These are phyloP conservation scores for Macropus fuliginosus DNA, from an alignment of 2,797 vertebrate species.

Conservation along the genomic window DNA sequence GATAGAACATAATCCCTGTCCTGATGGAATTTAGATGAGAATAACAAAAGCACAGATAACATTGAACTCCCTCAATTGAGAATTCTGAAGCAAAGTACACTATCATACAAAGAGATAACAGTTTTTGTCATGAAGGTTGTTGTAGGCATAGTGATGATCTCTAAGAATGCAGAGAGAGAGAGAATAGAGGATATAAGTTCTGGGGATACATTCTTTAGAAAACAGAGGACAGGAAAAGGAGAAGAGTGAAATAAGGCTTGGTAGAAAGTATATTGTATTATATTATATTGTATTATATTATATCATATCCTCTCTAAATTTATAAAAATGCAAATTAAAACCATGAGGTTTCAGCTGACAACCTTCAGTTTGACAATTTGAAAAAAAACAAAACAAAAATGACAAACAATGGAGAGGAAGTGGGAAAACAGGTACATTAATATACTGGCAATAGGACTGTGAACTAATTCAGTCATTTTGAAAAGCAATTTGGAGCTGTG, in stretches of 20 bases:
- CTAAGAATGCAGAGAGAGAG: background rate
- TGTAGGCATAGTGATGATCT: background rate
- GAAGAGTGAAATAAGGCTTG: background rate
- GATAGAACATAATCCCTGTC: background rate
- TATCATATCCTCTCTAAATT: background rate
- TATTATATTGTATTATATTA: no score
- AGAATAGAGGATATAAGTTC: background rate
- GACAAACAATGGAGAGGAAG: background rate
- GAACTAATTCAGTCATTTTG: background rate
- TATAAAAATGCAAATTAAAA: background rate
- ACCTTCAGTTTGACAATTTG: background rate
- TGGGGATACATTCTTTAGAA: background rate
- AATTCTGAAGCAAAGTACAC: background rate
- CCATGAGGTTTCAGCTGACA: background rate
- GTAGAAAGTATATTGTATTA: background rate
- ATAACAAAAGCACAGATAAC: background rate
- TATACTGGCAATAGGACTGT: background rate
- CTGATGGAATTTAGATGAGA: background rate
- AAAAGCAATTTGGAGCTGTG: background rate
- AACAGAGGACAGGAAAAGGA: background rate
- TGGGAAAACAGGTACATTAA: background rate
- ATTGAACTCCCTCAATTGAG: background rate
- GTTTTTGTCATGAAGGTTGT: background rate
- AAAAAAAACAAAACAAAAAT: background rate
- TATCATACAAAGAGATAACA: background rate